Evolutionary conservation across 1,140 invertebrate species (phyloP).

Genomic region (Chymomyza costata): DNA sequence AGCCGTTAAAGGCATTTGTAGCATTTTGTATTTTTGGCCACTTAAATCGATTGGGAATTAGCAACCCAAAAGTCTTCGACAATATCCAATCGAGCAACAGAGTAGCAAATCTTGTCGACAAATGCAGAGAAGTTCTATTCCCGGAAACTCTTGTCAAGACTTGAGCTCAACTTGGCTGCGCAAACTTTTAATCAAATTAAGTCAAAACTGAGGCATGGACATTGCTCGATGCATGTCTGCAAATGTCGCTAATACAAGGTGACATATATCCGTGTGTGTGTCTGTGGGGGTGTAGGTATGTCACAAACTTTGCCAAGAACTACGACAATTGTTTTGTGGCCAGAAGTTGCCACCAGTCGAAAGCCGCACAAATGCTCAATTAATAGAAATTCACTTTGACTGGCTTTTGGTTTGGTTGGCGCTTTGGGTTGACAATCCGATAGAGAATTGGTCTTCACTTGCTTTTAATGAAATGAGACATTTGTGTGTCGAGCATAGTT

Average conservation of each 20-base stretch:
- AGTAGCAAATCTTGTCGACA: too few relatives aligned
- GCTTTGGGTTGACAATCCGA: too few relatives aligned
- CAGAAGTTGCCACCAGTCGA: constrained; percentile 47
- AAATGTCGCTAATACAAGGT: constrained; percentile 60
- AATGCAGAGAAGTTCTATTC: too few relatives aligned
- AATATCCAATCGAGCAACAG: constrained; percentile 1
- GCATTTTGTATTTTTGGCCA: constrained; percentile 32
- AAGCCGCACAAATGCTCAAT: constrained; percentile 67
- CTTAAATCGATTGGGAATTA: constrained; percentile 39
- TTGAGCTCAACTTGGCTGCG: constrained; percentile 9
- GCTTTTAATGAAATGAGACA: constrained; percentile 59
- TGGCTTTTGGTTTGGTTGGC: too few relatives aligned
- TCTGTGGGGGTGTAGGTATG: background rate
- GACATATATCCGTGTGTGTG: constrained; percentile 44
- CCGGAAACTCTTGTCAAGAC: too few relatives aligned
- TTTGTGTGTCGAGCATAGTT: too few relatives aligned
- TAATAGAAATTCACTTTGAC: constrained; percentile 52
- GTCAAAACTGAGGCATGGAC: too few relatives aligned
- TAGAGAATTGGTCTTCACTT: background rate
- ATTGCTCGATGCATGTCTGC: constrained; percentile 51
- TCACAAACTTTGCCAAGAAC: constrained; percentile 49
- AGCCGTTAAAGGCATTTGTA: too few relatives aligned
- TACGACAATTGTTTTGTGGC: constrained; percentile 49
- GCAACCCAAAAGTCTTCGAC: constrained; percentile 5
- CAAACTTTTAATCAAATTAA: constrained; percentile 73